Evolutionary conservation across 2,888 invertebrate species (phyloP).

Genomic region (Morpho achilles): DNA sequence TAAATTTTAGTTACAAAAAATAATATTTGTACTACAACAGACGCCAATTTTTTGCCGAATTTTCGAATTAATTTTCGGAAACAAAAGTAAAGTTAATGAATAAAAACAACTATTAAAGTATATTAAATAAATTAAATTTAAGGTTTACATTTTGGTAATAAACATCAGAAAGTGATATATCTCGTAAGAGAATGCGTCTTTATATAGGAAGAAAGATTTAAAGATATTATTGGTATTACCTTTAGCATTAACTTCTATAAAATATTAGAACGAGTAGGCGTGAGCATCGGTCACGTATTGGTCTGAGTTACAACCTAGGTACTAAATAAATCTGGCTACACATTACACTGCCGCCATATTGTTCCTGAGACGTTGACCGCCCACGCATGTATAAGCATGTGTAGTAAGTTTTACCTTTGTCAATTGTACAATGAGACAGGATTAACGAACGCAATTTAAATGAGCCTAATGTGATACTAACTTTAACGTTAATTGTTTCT

Average conservation of each 20-base stretch:
- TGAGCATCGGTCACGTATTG: constrained; percentile 74
- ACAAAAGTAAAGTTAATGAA: no score
- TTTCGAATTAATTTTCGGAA: no score
- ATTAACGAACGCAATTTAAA: constrained; percentile 15
- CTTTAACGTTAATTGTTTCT: constrained; percentile 14
- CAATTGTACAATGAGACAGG: constrained; percentile 15
- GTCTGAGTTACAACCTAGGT: constrained; percentile 66
- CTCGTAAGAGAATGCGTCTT: no score
- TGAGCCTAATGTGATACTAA: constrained; percentile 13
- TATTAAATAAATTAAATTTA: no score
- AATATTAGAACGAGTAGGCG: constrained; percentile 46
- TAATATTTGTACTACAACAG: no score
- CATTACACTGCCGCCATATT: constrained; percentile 36
- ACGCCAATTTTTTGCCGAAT: no score
- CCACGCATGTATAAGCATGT: constrained; percentile 48
- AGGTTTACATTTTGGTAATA: no score
- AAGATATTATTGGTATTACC: no score
- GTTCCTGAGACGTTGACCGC: constrained; percentile 44
- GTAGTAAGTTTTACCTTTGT: constrained; percentile 17
- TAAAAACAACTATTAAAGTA: no score
- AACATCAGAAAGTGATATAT: no score
- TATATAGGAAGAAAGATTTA: no score
- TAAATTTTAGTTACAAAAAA: no score
- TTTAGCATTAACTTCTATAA: constrained; percentile 9
- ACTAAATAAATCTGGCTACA: constrained; percentile 63